Conservation (phyloP, 2,888 invertebrate genomes). For the Lepeophtheirus nordmannii region DNA sequence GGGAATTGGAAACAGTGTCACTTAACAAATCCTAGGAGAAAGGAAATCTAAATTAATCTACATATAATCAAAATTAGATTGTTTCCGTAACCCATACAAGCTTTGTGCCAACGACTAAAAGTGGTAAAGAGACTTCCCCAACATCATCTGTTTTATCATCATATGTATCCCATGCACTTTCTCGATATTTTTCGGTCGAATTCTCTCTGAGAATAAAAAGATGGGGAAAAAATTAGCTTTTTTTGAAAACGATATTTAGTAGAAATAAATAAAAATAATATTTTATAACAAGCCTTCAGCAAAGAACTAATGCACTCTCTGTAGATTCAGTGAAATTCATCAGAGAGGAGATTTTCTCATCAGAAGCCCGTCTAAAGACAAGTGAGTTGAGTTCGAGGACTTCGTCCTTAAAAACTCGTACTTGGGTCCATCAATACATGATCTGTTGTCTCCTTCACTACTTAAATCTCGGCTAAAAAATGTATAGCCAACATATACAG, state of each 20-base stretch:
- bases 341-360: too few species aligned
- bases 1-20: conserved; percentile 27
- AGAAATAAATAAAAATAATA: too few species aligned
- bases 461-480: too few species aligned
- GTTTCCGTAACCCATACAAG: conserved; percentile 50
- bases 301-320: too few species aligned
- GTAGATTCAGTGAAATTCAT: too few species aligned
- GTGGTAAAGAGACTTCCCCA: conserved; percentile 53
- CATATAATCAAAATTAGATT: conserved; percentile 34
- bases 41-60: not conserved
- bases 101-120: conserved; percentile 86
- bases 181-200: not conserved
- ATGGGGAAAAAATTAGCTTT: not conserved
- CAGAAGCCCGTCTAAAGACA: too few species aligned
- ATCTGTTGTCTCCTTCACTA: too few species aligned
- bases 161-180: conserved; percentile 8
- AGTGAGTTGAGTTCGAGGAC: too few species aligned
- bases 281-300: too few species aligned
- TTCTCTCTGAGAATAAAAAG: not conserved
- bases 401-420: too few species aligned
- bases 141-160: not conserved
- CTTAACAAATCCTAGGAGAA: conserved; percentile 23
- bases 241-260: not conserved
- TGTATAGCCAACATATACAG: too few species aligned
- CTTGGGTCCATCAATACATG: too few species aligned